Percentiles rank a stretch among this genome's conserved stretches.
Conservation (phyloP, 2,797 vertebrate genomes). For the Lutjanus campechanus region DNA sequence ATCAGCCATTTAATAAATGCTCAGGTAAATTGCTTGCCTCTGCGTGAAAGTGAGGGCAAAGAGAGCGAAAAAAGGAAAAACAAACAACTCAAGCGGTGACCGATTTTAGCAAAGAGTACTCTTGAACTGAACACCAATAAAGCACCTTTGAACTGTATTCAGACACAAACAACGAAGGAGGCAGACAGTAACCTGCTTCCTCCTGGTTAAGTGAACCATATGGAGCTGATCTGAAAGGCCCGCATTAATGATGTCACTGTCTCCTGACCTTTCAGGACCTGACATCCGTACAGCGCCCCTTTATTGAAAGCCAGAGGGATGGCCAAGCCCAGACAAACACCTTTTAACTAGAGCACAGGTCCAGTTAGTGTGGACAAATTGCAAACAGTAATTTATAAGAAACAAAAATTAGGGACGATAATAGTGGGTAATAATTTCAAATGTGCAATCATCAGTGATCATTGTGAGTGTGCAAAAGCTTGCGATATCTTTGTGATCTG, state of each 20-base stretch:
- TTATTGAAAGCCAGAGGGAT: conserved; percentile 73
- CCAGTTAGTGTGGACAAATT: conserved; percentile 5
- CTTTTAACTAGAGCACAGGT: conserved; percentile 31
- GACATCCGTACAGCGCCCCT: conserved; percentile 68
- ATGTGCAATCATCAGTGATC: not conserved
- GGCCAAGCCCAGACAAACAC: conserved; percentile 32
- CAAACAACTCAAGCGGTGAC: not conserved
- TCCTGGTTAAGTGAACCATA: conserved; percentile 62
- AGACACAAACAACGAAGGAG: conserved; percentile 5
- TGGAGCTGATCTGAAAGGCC: conserved; percentile 77
- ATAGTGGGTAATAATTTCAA: not conserved
- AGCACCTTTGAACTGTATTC: conserved; percentile 18
- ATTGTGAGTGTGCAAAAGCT: not conserved
- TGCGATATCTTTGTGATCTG: not conserved
- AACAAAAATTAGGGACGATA: not conserved
- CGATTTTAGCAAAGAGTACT: not conserved
- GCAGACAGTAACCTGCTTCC: conserved; percentile 27
- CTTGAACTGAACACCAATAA: not conserved
- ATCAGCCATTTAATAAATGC: not conserved
- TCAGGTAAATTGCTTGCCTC: too few species aligned
- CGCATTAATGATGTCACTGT: conserved; percentile 82
- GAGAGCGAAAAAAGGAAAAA: not conserved
- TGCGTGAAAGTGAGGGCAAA: not conserved
- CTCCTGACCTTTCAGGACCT: conserved; percentile 75
- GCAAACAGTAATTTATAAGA: not conserved